These are phyloP conservation scores for Listrodromus nycthemerus DNA, from an alignment of 2,888 invertebrate genomes.

Conservation along the genomic window DNA sequence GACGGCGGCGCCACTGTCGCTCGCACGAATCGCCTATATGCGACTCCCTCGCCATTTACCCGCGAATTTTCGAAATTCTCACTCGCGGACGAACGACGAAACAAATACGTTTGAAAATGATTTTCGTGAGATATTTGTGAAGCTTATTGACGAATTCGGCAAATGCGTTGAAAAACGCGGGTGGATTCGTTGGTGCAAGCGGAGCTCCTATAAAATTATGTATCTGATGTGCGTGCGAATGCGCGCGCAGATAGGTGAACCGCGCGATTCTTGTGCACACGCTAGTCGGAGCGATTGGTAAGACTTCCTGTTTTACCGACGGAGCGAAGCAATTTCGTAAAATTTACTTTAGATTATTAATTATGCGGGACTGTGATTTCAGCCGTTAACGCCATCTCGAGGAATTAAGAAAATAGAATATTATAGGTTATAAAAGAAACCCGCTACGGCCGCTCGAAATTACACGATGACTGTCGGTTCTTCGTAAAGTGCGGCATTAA, in stretches of 20 bases:
- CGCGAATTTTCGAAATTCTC: slow-evolving; percentile 49
- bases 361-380: too few species aligned
- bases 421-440: too few species aligned
- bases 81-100: background rate
- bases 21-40: slow-evolving; percentile 3
- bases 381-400: too few species aligned
- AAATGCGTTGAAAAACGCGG: too few species aligned
- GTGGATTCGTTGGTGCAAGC: background rate
- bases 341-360: too few species aligned
- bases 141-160: background rate
- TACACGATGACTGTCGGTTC: too few species aligned
- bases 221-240: background rate
- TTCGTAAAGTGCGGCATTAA: too few species aligned
- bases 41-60: slow-evolving; percentile 6
- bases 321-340: too few species aligned
- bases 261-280: background rate
- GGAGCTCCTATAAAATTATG: background rate
- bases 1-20: slow-evolving; percentile 65
- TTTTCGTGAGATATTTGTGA: background rate
- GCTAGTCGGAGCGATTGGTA: too few species aligned
- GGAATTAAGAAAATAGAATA: too few species aligned
- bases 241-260: background rate
- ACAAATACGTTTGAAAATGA: background rate
- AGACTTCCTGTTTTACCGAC: too few species aligned
- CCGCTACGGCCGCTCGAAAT: too few species aligned